Base-by-base conservation (phyloP, 1,140 invertebrate genomes). In the Drosophila bocqueti region DNA sequence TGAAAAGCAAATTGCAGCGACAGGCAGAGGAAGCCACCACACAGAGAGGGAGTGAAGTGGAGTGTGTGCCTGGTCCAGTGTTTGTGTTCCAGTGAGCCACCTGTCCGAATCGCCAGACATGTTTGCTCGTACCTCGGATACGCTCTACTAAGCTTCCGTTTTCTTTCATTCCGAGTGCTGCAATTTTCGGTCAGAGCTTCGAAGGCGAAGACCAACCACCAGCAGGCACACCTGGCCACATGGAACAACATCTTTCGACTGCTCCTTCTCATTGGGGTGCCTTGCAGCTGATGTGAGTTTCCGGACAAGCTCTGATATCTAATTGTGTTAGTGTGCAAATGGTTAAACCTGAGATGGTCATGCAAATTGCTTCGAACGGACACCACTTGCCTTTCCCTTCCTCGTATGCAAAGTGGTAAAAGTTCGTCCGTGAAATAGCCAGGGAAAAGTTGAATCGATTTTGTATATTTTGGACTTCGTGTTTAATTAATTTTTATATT, bases 111-210 rank as follows among this genome's bases (percentile, higher is more conserved):
- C 47, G 58, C 38, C 62, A 80, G 62, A 81, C 81, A 90, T 77
- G 69, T 90, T 84, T 84, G 68, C 59, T 71, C 68, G 71, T 78
- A 71, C 74, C 80, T 79, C 82, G 71, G 86, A 80, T 78, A 71
- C 82, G 86, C 86, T 90, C 86, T 91, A 90, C 62, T 90, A 90
- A 90, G 86, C 86, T 91, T 83, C 86, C 85, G 71, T 85, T 90
- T 81, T 78, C 47, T 77, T 62, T 58, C 72, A 42, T 45, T 67
- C 46, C 45, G 15, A 59, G 47, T 71, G 68, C 72, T 89, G 77
- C 73, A 83, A 81, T 73, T 80, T 68, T 54, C 46, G 76, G 54
- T 59, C 77, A 50, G 61, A 46, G 61, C 59, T 46, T 55, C 45
- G 59, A 49, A 57, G 58, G 60, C 68, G 61, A 73, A 86, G 68